Conservation (phyloP, 2,888 invertebrate species). For the Agonopterix subpropinquella region DNA sequence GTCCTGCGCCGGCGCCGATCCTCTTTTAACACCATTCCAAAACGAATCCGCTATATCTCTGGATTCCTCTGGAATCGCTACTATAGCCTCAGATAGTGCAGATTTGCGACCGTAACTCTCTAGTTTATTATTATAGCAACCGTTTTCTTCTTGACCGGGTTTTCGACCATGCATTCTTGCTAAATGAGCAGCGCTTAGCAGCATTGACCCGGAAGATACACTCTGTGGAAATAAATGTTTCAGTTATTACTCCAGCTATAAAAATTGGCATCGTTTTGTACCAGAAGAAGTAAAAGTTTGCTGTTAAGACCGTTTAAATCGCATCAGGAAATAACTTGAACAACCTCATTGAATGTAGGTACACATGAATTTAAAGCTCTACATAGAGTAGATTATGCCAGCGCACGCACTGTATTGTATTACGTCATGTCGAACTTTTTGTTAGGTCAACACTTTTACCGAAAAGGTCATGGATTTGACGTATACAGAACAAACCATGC, state of each 20-base stretch:
- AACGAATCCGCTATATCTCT: slow-evolving; percentile 51
- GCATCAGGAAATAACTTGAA: slow-evolving; percentile 10
- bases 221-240: slow-evolving; percentile 75
- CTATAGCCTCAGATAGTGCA: slow-evolving; percentile 45
- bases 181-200: slow-evolving; percentile 86
- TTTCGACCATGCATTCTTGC: slow-evolving; percentile 71
- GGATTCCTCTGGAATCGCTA: slow-evolving; percentile 60
- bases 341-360: background rate
- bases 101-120: slow-evolving; percentile 49
- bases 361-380: slow-evolving; percentile 2
- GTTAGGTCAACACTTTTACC: slow-evolving; percentile 19
- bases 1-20: slow-evolving; percentile 74
- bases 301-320: slow-evolving; percentile 7
- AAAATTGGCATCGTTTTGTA: background rate
- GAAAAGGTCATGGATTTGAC: slow-evolving; percentile 25
- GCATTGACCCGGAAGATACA: slow-evolving; percentile 85
- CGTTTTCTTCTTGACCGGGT: slow-evolving; percentile 49
- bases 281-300: slow-evolving; percentile 6
- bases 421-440: slow-evolving; percentile 16
- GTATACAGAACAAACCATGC: slow-evolving; percentile 6
- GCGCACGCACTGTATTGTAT: slow-evolving; percentile 6
- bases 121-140: slow-evolving; percentile 49
- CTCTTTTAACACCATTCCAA: slow-evolving; percentile 67
- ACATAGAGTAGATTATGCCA: background rate
- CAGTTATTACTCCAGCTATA: background rate